Base-by-base conservation (phyloP, 2,113 vertebrate species). In the Thomomys bottae region DNA sequence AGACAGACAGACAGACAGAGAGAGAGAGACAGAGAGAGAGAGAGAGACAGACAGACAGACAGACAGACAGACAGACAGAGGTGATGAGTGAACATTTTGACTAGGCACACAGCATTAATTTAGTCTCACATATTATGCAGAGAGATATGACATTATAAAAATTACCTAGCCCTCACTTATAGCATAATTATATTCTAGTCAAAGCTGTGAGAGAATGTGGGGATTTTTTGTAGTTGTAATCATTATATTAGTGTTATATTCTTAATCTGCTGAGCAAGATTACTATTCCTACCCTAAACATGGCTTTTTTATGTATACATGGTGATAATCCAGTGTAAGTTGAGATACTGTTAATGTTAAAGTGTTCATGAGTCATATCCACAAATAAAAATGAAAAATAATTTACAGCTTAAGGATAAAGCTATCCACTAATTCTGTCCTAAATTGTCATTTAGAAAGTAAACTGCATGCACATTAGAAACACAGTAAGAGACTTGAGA, bases 71-170 rank as follows among this genome's bases (percentile, higher is more conserved):
- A n/a, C n/a, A n/a, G n/a, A 80, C 76, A 87, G 63, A 92, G 72
- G 84, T 93, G 73, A 95, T 82, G 66, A 92, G 95, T 87, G 83
- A 87, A 40, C 42, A 45, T 80, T 82, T 72, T 84, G 77, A 81
- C 84, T 59, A 75, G 14, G 36, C 77, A 67, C 72, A 89, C 80
- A 67, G 70, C 90, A 93, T 89, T 95, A 89, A 94, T 95, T 95
- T 88, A 38, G 36, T 45, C 76, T 92, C 80, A 93, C 95, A 75
- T 70, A 96, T 96, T 96, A 95, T 95, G 76, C 84, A 95, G 78
- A 76, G 57, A 87, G 57, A 93, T 93, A 86, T 92, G 88, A 94
- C 90, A 94, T 66, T 66, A 81, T 34, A 68, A 79, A 91, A 95
- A 95, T 95, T 71, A 94, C 78, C 88, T 95, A 73, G 42, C 30